These are phyloP conservation scores for Cryptomyrus ogoouensis DNA, from an alignment of 2,113 vertebrate species.

Conservation along the genomic window DNA sequence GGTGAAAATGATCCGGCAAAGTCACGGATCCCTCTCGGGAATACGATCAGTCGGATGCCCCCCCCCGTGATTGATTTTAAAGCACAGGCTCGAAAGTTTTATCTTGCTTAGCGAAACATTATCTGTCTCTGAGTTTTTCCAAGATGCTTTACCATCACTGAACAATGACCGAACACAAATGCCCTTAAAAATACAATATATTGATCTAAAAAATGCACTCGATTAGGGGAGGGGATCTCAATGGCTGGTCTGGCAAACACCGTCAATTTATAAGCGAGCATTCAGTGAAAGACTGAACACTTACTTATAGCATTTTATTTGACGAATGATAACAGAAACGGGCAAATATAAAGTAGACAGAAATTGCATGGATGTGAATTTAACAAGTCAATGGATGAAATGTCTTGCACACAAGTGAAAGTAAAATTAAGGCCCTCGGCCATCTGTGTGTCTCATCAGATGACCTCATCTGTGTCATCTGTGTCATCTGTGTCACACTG, in stretches of 20 bases:
- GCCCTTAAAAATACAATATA: background rate
- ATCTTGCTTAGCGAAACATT: background rate
- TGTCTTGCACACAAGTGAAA: background rate
- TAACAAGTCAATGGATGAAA: background rate
- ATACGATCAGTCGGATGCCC: background rate
- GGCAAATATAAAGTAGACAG: background rate
- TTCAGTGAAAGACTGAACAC: background rate
- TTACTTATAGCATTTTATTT: background rate
- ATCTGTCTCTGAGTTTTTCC: background rate
- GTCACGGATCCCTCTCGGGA: background rate
- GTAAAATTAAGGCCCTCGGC: background rate
- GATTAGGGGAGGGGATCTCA: background rate
- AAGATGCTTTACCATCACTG: background rate
- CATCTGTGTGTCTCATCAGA: background rate
- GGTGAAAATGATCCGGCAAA: background rate
- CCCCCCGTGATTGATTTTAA: background rate
- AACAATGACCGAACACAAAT: background rate
- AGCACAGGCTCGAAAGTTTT: background rate
- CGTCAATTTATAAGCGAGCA: background rate
- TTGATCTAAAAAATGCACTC: background rate
- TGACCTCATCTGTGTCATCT: background rate
- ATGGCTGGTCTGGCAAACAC: background rate
- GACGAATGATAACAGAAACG: background rate
- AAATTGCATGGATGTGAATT: background rate
- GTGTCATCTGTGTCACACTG: background rate